A percentile compares a stretch with the other conserved stretches of the same genome.
These are phyloP conservation scores for Cyprinodon variegatus DNA, from an alignment of 2,113 vertebrate genomes.

Conservation along the genomic window DNA sequence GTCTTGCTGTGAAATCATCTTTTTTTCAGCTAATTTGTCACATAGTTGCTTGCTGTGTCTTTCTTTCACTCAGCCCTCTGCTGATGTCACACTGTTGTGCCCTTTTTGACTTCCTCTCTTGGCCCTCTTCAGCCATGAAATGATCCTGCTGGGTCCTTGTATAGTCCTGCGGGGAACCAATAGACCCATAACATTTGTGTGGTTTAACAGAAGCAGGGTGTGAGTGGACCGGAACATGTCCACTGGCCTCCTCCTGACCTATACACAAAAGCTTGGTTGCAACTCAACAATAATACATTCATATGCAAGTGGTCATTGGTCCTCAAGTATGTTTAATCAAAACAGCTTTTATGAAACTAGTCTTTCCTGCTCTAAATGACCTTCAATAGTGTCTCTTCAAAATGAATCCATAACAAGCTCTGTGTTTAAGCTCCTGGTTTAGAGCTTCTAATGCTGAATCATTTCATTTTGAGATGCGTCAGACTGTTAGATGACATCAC, in stretches of 20 bases:
- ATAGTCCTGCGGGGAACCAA: slow-evolving; percentile 55
- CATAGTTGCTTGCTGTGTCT: slow-evolving; percentile 51
- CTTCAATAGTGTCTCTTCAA: background rate
- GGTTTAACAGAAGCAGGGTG: slow-evolving; percentile 50
- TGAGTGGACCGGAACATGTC: slow-evolving; percentile 63
- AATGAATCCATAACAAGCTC: background rate
- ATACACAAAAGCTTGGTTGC: slow-evolving; percentile 53
- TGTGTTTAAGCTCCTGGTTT: background rate
- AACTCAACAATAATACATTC: slow-evolving; percentile 55
- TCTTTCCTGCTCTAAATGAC: background rate
- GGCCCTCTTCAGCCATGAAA: slow-evolving; percentile 63
- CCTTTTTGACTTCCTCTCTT: slow-evolving; percentile 68
- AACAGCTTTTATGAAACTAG: background rate
- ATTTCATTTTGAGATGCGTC: background rate
- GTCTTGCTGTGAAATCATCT: slow-evolving; percentile 49
- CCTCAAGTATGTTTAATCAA: background rate
- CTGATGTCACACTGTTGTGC: slow-evolving; percentile 54
- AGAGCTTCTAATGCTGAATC: background rate
- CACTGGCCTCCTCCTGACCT: slow-evolving; percentile 57
- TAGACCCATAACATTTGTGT: slow-evolving; percentile 66
- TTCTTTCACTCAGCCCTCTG: slow-evolving; percentile 53
- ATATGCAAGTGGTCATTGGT: slow-evolving; percentile 34
- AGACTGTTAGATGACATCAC: slow-evolving; percentile 1
- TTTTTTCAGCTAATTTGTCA: slow-evolving; percentile 69
- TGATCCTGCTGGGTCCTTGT: slow-evolving; percentile 56